Conservation (phyloP, 2,888 invertebrate genomes). For the Arctia plantaginis region DNA sequence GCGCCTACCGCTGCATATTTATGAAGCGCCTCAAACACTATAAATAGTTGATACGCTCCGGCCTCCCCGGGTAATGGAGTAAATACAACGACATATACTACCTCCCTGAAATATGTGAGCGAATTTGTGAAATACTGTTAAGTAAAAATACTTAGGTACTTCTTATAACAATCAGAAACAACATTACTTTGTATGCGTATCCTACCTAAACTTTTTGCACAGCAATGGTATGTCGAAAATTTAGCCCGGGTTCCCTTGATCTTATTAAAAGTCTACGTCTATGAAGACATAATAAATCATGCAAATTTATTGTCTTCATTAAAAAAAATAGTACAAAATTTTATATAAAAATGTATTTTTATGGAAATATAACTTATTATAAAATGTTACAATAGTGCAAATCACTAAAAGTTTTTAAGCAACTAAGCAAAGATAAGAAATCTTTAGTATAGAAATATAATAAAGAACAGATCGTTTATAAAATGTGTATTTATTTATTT, state of each 20-base stretch:
- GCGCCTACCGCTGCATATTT: conserved; percentile 87
- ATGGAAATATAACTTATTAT: too few relatives aligned
- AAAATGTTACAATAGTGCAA: too few relatives aligned
- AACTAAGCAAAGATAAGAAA: too few relatives aligned
- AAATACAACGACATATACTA: conserved; percentile 77
- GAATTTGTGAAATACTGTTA: not conserved
- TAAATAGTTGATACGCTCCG: conserved; percentile 85
- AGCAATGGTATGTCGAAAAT: not conserved
- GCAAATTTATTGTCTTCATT: too few relatives aligned
- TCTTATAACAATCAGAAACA: not conserved
- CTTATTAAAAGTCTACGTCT: too few relatives aligned
- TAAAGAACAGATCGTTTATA: not conserved
- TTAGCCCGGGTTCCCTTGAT: not conserved
- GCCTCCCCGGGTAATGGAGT: conserved; percentile 82
- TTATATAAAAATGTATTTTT: too few relatives aligned
- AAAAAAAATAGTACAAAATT: too few relatives aligned
- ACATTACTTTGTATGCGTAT: not conserved
- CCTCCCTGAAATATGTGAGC: conserved; percentile 66
- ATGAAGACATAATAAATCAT: too few relatives aligned
- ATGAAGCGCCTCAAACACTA: conserved; percentile 87
- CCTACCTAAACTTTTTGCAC: not conserved
- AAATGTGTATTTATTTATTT: not conserved
- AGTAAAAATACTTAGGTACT: not conserved
- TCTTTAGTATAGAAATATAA: not conserved
- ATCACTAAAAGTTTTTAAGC: too few relatives aligned